Conservation (phyloP, 2,797 vertebrate genomes). For the Pipistrellus kuhlii region DNA sequence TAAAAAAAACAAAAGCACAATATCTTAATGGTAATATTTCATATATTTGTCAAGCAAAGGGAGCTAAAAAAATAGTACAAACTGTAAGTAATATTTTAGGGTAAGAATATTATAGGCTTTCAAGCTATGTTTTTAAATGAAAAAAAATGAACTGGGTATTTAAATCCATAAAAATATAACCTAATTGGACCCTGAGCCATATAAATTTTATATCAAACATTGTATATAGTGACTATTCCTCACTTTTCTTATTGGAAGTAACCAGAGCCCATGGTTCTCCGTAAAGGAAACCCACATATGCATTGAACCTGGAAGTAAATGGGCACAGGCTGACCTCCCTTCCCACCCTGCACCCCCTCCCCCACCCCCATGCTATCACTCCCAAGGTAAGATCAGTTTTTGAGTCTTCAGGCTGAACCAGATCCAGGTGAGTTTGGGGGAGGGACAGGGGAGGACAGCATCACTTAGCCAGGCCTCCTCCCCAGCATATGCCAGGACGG, state of each 20-base stretch:
- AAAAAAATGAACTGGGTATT: neutral
- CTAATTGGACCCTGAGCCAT: neutral
- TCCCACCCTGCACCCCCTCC: no score
- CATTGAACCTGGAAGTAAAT: neutral
- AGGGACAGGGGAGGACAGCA: neutral
- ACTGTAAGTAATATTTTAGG: conserved; percentile 4
- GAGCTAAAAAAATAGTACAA: conserved; percentile 5
- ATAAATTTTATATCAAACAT: neutral
- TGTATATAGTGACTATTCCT: accelerated
- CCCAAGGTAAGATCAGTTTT: neutral
- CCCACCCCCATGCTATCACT: neutral
- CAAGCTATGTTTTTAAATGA: neutral
- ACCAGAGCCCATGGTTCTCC: neutral
- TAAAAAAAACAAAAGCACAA: conserved; percentile 8
- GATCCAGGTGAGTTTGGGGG: neutral
- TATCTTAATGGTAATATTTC: neutral
- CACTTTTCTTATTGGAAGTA: neutral
- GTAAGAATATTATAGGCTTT: neutral
- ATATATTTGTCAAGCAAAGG: neutral
- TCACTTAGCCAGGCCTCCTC: neutral
- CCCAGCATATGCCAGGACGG: neutral
- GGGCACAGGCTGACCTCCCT: no score
- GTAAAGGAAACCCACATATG: neutral
- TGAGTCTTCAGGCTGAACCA: neutral
- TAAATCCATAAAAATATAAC: conserved; percentile 7